Evolutionary conservation across 2,888 invertebrate species (phyloP).

Genomic region (Caenorhabditis imperialis): DNA sequence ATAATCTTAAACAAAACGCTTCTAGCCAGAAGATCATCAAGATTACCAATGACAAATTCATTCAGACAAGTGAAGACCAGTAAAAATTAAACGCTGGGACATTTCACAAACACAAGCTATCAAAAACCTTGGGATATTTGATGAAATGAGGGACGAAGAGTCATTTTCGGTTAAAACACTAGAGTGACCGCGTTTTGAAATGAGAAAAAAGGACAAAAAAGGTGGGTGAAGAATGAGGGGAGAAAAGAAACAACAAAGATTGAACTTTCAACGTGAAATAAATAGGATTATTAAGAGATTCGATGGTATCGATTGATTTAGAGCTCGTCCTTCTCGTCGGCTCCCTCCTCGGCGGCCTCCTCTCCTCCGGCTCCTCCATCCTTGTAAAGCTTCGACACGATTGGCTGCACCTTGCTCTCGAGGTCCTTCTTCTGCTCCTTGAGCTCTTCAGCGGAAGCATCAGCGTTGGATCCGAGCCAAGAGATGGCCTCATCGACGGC

Average conservation of each 20-base stretch:
- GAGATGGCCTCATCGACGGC: slow-evolving; percentile 97
- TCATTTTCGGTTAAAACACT: slow-evolving; percentile 55
- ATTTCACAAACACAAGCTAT: slow-evolving; percentile 41
- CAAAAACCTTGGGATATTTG: slow-evolving; percentile 10
- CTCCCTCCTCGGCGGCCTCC: slow-evolving; percentile 52
- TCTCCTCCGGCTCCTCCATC: slow-evolving; percentile 62
- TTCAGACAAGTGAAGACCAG: slow-evolving; percentile 39
- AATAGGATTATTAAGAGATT: slow-evolving; percentile 24
- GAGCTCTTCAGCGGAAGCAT: slow-evolving; percentile 80
- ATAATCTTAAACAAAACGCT: no score
- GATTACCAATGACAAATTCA: slow-evolving; percentile 1
- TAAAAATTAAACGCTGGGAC: slow-evolving; percentile 42
- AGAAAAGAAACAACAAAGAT: slow-evolving; percentile 22
- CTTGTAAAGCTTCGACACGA: slow-evolving; percentile 94
- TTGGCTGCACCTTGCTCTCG: slow-evolving; percentile 95
- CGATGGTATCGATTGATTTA: slow-evolving; percentile 55
- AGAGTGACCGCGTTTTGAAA: slow-evolving; percentile 56
- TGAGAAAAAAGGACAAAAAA: slow-evolving; percentile 37
- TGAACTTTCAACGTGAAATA: slow-evolving; percentile 31
- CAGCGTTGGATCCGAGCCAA: slow-evolving; percentile 93
- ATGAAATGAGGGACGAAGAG: slow-evolving; percentile 21
- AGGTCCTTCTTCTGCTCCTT: slow-evolving; percentile 87
- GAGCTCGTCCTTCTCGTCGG: slow-evolving; percentile 76
- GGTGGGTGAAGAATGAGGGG: not conserved
- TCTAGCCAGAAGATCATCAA: no score